phyloP scores from a whole-genome alignment of 2,888 invertebrate species.

The Schizotus pectinicornis region DNA sequence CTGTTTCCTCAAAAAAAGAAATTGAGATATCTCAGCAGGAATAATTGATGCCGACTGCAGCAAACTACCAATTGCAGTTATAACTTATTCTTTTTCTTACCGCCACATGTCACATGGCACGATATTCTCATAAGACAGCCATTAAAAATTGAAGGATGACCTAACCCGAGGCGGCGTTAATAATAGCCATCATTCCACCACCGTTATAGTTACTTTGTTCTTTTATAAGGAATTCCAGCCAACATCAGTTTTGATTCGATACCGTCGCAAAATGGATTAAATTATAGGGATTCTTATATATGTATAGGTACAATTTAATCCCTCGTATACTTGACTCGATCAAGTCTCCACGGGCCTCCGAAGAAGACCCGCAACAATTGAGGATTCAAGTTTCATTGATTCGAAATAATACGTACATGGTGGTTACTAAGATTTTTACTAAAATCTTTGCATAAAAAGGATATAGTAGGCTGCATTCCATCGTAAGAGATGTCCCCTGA shows the following conservation, averaged over 20 bases:
- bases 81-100: slow-evolving; percentile 45
- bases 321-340: slow-evolving; percentile 15
- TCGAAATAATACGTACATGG: slow-evolving; percentile 44
- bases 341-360: slow-evolving; percentile 1
- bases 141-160: slow-evolving; percentile 21
- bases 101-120: slow-evolving; percentile 39
- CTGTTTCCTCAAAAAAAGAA: slow-evolving; percentile 33
- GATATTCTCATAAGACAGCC: slow-evolving; percentile 39
- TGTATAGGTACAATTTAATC: slow-evolving; percentile 21
- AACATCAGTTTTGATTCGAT: too few species aligned
- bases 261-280: slow-evolving; percentile 31
- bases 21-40: slow-evolving; percentile 20
- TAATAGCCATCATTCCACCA: slow-evolving; percentile 21
- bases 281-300: slow-evolving; percentile 43
- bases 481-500: slow-evolving; percentile 90
- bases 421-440: slow-evolving; percentile 50
- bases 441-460: slow-evolving; percentile 74
- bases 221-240: neutral
- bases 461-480: slow-evolving; percentile 94
- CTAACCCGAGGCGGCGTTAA: slow-evolving; percentile 16
- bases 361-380: slow-evolving; percentile 25
- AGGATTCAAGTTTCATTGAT: slow-evolving; percentile 22
- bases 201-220: slow-evolving; percentile 12
- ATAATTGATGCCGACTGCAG: slow-evolving; percentile 30
- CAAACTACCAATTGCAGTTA: slow-evolving; percentile 34